Conservation (phyloP, 2,888 invertebrate genomes). For the Podabrus alpinus region DNA sequence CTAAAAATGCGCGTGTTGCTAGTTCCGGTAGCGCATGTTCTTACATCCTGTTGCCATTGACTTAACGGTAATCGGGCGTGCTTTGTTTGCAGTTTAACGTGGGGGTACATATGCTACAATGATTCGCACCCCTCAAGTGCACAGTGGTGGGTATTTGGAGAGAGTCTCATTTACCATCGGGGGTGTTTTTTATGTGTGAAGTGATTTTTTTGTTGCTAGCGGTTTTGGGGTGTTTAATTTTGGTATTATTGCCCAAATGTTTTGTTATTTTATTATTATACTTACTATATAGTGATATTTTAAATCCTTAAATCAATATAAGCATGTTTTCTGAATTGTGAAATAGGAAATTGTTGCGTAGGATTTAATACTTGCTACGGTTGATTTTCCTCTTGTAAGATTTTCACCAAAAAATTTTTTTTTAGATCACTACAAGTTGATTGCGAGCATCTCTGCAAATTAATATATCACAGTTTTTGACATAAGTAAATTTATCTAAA, state of each 20-base stretch:
- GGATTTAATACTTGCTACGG: too few species aligned
- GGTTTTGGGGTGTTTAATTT: slow-evolving; percentile 48
- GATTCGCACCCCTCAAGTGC: slow-evolving; percentile 27
- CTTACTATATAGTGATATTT: too few species aligned
- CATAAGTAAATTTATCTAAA: slow-evolving; percentile 10
- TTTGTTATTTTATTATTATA: slow-evolving; percentile 19
- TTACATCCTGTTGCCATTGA: slow-evolving; percentile 49
- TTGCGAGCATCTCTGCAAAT: neutral
- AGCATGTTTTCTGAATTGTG: too few species aligned
- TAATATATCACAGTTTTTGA: slow-evolving; percentile 1
- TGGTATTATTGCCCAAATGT: slow-evolving; percentile 37
- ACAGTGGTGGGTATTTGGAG: slow-evolving; percentile 7
- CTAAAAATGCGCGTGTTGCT: slow-evolving; percentile 26
- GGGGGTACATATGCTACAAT: slow-evolving; percentile 31
- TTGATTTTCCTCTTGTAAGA: too few species aligned
- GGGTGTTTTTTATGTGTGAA: slow-evolving; percentile 33
- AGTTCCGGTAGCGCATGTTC: slow-evolving; percentile 43
- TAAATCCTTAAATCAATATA: too few species aligned
- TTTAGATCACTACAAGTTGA: neutral
- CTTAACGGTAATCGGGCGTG: slow-evolving; percentile 47
- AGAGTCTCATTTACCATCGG: slow-evolving; percentile 17
- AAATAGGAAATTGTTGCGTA: too few species aligned
- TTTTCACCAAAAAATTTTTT: too few species aligned
- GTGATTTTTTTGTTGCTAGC: slow-evolving; percentile 46
- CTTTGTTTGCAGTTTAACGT: slow-evolving; percentile 38